Evolutionary conservation across 2,888 invertebrate species (phyloP).

Genomic region (Heteromyza rotundicornis): DNA sequence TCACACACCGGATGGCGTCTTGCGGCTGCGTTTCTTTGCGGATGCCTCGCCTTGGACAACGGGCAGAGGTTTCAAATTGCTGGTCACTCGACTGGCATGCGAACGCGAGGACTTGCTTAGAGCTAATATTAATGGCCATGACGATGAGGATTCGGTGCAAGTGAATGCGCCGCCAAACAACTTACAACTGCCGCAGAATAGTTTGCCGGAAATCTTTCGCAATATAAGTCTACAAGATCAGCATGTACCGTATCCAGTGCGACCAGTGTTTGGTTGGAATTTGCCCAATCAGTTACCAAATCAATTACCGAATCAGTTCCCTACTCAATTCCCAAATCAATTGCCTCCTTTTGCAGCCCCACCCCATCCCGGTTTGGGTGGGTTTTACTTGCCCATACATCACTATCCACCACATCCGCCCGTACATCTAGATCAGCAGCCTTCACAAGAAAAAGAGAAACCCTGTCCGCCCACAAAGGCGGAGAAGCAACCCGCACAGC

Average conservation of each 20-base stretch:
- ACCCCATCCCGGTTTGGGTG: slow-evolving; percentile 15
- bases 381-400: slow-evolving; percentile 14
- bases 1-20: slow-evolving; percentile 62
- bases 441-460: too few relatives aligned
- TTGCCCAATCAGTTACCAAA: slow-evolving; percentile 2
- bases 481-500: not conserved
- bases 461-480: slow-evolving; percentile 16
- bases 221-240: slow-evolving; percentile 30
- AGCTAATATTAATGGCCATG: slow-evolving; percentile 23
- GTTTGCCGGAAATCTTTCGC: slow-evolving; percentile 33
- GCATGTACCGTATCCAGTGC: slow-evolving; percentile 25
- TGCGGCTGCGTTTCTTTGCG: slow-evolving; percentile 64
- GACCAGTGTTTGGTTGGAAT: slow-evolving; percentile 22
- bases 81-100: slow-evolving; percentile 65
- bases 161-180: slow-evolving; percentile 41
- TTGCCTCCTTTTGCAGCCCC: slow-evolving; percentile 11
- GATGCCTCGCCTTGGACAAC: slow-evolving; percentile 55
- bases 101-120: slow-evolving; percentile 47
- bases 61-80: slow-evolving; percentile 64
- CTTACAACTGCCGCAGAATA: slow-evolving; percentile 28
- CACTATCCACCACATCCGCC: slow-evolving; percentile 11
- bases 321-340: not conserved
- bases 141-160: slow-evolving; percentile 39
- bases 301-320: slow-evolving; percentile 8
- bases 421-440: too few relatives aligned